Evolutionary conservation across 2,888 invertebrate genomes (phyloP).

Genomic region (Gerris lacustris): DNA sequence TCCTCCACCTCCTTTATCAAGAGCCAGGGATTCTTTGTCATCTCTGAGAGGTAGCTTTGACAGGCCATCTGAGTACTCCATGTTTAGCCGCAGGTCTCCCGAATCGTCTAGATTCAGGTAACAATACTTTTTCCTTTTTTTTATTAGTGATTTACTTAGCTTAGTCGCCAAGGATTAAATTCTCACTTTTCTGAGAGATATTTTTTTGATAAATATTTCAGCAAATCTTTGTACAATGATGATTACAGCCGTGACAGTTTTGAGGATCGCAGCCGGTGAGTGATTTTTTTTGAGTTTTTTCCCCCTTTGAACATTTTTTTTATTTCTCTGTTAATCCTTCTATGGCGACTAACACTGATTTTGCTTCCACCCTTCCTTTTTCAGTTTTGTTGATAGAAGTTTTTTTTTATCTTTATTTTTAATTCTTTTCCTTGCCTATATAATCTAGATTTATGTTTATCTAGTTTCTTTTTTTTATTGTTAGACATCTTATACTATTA

Average conservation of each 20-base stretch:
- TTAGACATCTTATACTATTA: no score
- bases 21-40: constrained; percentile 31
- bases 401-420: no score
- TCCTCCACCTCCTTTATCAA: constrained; percentile 51
- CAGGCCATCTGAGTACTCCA: constrained; percentile 34
- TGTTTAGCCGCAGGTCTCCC: constrained; percentile 73
- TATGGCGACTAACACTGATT: not conserved
- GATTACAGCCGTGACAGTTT: constrained; percentile 80
- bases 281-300: constrained; percentile 28
- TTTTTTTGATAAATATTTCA: no score
- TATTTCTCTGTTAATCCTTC: not conserved
- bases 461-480: no score
- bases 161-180: not conserved
- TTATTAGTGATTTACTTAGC: not conserved
- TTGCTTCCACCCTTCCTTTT: not conserved
- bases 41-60: constrained; percentile 21
- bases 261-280: constrained; percentile 70
- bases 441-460: no score
- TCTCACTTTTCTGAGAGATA: not conserved
- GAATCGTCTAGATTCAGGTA: constrained; percentile 26
- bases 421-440: no score
- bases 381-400: no score
- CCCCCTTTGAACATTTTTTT: constrained; percentile 2
- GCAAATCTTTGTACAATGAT: constrained; percentile 34
- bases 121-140: not conserved